Base-by-base conservation (phyloP, 2,113 vertebrate species). In the Colaptes auratus region DNA sequence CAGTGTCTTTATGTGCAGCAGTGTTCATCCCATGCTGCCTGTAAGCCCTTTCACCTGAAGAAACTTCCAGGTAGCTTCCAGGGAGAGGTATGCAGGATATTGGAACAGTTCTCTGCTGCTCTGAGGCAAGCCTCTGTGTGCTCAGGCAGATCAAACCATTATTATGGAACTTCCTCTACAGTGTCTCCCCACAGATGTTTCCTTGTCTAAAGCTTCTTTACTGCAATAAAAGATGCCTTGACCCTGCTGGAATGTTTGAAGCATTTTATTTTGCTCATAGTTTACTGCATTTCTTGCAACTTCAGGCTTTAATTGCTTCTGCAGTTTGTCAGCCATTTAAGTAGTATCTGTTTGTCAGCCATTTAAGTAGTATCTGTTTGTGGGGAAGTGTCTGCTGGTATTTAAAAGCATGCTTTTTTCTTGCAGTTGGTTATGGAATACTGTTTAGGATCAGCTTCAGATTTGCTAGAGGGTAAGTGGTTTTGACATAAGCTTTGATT, bases 391-490 rank as follows among this genome's bases (percentile, higher is more conserved):
- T 66, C 50, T 17, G 60, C 82, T 87, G 3, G 12, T 60, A 30
- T 20, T 88, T 86, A 80, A 92, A 72, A n/a, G 6, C 61, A 11
- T 91, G 25, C 15, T 85, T 72, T 66, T 97, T 60, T 96, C 8
- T 98, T 98, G 82, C 97, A 99, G 99, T 96, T 99, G 98, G 99
- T 99, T 96, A 99, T 99, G 99, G 99, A 99, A 96, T 99, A 99
- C 95, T 99, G 99, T 95, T 98, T 99, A 97, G 99, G 99, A 97
- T 99, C 99, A 59, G 99, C 99, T 92, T 99, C 99, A 89, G 99
- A 99, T 96, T 97, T 99, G 91, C 96, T 99, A 97, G 99, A 99
- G 96, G 99, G 99, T 99, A 96, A 98, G 98, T 84, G 93, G 50
- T 35, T 84, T 94, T 55, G n/a, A n/a, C 55, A 15, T 24, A 30